A percentile compares a stretch with the other conserved stretches of the same genome.
Conservation (phyloP, 2,888 invertebrate genomes). For the Clusia tigrina region DNA sequence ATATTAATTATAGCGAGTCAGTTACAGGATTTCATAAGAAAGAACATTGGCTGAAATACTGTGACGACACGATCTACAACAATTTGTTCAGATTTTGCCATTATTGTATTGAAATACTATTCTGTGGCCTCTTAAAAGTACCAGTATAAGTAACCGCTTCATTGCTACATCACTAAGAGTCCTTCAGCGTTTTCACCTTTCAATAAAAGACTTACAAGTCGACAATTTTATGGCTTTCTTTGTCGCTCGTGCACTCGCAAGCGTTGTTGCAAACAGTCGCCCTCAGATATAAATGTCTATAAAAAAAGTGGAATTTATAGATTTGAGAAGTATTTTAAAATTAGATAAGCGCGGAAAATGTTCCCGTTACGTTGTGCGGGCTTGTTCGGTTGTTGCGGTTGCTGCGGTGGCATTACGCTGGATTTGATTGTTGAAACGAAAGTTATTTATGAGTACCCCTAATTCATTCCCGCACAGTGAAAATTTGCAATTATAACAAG, state of each 20-base stretch:
- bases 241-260: conserved; percentile 30
- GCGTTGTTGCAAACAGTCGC: conserved; percentile 13
- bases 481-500: no score
- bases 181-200: conserved; percentile 14
- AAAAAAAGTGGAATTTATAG: conserved; percentile 39
- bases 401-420: conserved; percentile 29
- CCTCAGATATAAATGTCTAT: conserved; percentile 35
- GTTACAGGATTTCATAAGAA: no score
- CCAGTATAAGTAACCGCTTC: conserved; percentile 2
- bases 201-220: conserved; percentile 29
- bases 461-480: neutral
- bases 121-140: no score
- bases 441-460: conserved; percentile 20
- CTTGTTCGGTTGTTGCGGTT: conserved; percentile 13
- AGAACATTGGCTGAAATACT: no score
- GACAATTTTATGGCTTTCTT: conserved; percentile 37
- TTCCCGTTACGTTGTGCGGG: conserved; percentile 6
- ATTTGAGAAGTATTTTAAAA: conserved; percentile 40
- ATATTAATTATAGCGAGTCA: no score
- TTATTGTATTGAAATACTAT: no score
- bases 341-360: conserved; percentile 40
- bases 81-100: no score
- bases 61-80: no score
- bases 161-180: neutral
- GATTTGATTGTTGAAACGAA: conserved; percentile 24